phyloP scores from a whole-genome alignment of 2,888 invertebrate species.

The Agrochola lota region DNA sequence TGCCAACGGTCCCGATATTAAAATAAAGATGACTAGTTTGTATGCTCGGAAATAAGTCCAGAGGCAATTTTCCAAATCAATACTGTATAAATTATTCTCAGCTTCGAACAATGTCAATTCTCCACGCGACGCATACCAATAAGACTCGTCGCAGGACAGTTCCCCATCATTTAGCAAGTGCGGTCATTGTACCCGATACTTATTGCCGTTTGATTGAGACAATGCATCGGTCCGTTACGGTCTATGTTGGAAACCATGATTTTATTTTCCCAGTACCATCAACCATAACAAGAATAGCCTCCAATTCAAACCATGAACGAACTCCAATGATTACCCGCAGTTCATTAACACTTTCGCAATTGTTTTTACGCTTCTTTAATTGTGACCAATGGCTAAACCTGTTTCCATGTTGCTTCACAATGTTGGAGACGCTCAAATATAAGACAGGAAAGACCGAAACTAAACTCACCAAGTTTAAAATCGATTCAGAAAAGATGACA shows the following conservation, averaged over 20 bases:
- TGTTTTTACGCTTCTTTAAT: constrained; percentile 85
- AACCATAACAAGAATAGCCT: constrained; percentile 81
- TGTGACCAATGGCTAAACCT: constrained; percentile 78
- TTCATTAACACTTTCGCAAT: constrained; percentile 87
- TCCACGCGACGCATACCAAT: constrained; percentile 77
- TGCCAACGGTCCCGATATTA: constrained; percentile 22
- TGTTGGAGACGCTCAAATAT: constrained; percentile 54
- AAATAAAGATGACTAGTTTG: constrained; percentile 49
- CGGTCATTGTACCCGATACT: constrained; percentile 87
- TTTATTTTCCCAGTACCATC: constrained; percentile 78
- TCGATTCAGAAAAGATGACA: constrained; percentile 80
- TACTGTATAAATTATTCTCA: constrained; percentile 67
- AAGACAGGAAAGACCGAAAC: constrained; percentile 63
- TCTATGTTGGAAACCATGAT: constrained; percentile 77
- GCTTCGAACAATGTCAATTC: constrained; percentile 69
- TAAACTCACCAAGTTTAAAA: constrained; percentile 69
- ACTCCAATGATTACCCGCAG: constrained; percentile 76
- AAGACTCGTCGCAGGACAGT: constrained; percentile 77
- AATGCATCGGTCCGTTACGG: constrained; percentile 83
- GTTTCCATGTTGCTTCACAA: constrained; percentile 71
- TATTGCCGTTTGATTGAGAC: constrained; percentile 88
- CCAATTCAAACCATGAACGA: constrained; percentile 81
- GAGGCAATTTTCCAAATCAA: constrained; percentile 52
- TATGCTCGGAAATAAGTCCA: constrained; percentile 27
- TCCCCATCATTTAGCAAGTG: constrained; percentile 85